Conservation (phyloP, 1,140 invertebrate species). For the Adelges cooleyi region DNA sequence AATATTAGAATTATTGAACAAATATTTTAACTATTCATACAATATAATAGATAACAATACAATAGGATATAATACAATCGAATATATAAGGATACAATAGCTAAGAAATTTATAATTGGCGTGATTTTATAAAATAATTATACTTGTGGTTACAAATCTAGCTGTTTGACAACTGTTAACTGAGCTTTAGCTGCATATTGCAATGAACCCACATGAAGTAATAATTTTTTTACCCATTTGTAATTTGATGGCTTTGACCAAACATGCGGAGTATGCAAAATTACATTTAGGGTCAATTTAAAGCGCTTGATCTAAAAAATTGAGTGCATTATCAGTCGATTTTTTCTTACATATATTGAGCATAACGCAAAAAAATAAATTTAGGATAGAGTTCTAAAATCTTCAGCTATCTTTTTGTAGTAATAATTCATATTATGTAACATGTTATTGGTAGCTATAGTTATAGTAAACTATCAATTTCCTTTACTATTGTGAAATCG, state of each 20-base stretch:
- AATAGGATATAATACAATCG: too few relatives aligned
- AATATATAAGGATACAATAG: too few relatives aligned
- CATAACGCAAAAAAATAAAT: conserved; percentile 77
- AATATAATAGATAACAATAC: too few relatives aligned
- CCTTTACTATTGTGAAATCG: conserved; percentile 64
- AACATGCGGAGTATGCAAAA: conserved; percentile 79
- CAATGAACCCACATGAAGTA: conserved; percentile 73
- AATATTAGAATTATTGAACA: too few relatives aligned
- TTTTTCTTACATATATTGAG: conserved; percentile 59
- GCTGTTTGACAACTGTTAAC: conserved; percentile 60
- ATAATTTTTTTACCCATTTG: conserved; percentile 73
- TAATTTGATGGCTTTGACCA: conserved; percentile 74
- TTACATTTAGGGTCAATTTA: conserved; percentile 82
- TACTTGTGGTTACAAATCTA: conserved; percentile 36
- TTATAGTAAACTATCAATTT: conserved; percentile 40
- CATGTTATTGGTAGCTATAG: not conserved
- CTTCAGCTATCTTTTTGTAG: conserved; percentile 53
- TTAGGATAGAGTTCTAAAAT: conserved; percentile 72
- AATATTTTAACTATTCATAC: too few relatives aligned
- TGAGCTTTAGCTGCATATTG: conserved; percentile 78
- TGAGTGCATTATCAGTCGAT: conserved; percentile 62
- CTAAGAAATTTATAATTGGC: too few relatives aligned
- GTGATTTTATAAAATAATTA: too few relatives aligned
- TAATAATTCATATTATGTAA: not conserved
- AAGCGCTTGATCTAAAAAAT: conserved; percentile 69